A percentile compares a stretch with the other conserved stretches of the same genome.
Evolutionary conservation across 2,888 invertebrate genomes (phyloP).

Genomic region (Dascillus cervinus): DNA sequence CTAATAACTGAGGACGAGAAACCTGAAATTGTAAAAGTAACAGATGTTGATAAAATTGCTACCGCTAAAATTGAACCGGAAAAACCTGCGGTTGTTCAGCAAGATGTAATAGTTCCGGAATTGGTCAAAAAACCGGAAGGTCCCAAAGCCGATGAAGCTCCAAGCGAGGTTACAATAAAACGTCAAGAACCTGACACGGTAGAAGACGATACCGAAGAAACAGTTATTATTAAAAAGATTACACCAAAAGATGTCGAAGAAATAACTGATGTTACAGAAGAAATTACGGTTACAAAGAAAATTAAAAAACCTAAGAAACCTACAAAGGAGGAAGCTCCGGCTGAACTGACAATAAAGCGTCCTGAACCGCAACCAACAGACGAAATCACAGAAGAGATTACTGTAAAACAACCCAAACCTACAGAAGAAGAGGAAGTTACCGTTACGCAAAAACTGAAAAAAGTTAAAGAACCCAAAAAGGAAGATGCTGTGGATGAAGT

Average conservation of each 20-base stretch:
- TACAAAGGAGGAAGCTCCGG: constrained; percentile 36
- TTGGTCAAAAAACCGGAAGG: background rate
- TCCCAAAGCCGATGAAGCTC: background rate
- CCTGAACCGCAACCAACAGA: constrained; percentile 8
- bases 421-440: constrained; percentile 39
- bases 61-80: too few relatives aligned
- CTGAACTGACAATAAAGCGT: constrained; percentile 39
- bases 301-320: constrained; percentile 10
- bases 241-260: constrained; percentile 16
- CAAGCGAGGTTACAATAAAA: background rate
- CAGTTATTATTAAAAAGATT: background rate
- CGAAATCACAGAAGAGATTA: background rate
- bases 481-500: constrained; percentile 43
- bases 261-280: constrained; percentile 2
- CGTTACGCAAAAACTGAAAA: constrained; percentile 47
- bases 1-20: too few relatives aligned
- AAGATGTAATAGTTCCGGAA: too few relatives aligned
- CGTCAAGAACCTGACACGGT: background rate
- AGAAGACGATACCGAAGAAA: background rate
- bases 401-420: background rate
- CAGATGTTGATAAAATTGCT: too few relatives aligned
- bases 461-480: constrained; percentile 42
- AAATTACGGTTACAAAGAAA: background rate
- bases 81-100: too few relatives aligned
- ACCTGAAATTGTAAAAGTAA: too few relatives aligned